Base-by-base conservation (phyloP, 2,113 vertebrate genomes). In the Spea multiplicata region DNA sequence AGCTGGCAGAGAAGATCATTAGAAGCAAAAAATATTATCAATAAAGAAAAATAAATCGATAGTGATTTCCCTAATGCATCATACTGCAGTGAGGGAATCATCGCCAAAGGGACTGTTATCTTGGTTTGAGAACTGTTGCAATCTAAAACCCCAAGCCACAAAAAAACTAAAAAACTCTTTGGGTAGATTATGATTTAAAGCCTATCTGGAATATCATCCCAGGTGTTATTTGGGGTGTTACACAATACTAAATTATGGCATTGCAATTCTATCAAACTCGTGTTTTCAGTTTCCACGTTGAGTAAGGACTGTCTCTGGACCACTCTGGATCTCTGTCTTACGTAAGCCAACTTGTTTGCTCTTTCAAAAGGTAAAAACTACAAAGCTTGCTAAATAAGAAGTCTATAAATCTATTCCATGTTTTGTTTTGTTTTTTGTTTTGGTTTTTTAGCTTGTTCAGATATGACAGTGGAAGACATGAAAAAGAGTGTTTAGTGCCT, bases 91-190 rank as follows among this genome's bases (percentile, higher is more conserved):
- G 84, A 68, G 87, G 80, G 86, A 83, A 73, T 76, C 49, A 71
- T 84, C 73, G 80, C 83, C n/a, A 77, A 44, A 83, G 81, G 70
- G 70, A 83, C 84, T 85, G 82, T 82, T 76, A 75, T 3, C 45
- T 59, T 84, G 83, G 44, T 88, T 88, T 85, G 87, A 84, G 73
- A 83, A 82, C 67, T 64, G 66, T 76, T 83, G 79, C 76, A 74
- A 83, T 78, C 50, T 17, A 44, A 52, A 44, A 44, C 30, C 30
- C 30, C 30, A 30, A 30, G 30, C 30, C 30, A n/a, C 49, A 48
- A 64, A 64, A 53, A 55, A 9, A 71, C 17, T 6, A 9, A 71
- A n/a, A 14, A 52, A n/a, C 4, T 30, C n/a, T 53, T 7, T 71
- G 82, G 30, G 30, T 30, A 30, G 30, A 86, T 83, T 78, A 83